phyloP scores from a whole-genome alignment of 2,888 invertebrate genomes.

The Acanthosoma haemorrhoidale region DNA sequence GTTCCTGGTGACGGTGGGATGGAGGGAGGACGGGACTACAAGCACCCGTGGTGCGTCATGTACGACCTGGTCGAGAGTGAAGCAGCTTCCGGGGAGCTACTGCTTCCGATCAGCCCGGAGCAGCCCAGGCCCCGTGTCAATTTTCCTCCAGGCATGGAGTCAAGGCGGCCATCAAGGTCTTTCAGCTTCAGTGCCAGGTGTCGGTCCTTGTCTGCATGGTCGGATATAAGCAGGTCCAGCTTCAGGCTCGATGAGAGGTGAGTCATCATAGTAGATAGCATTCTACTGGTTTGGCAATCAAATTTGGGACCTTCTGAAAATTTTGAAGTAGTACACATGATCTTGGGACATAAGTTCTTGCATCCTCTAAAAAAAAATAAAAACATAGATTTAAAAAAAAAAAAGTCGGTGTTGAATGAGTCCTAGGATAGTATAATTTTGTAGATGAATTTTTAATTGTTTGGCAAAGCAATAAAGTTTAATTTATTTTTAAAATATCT shows the following conservation, averaged over 20 bases:
- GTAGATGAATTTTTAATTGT: too few species aligned
- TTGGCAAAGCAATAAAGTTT: too few species aligned
- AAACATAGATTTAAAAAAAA: too few species aligned
- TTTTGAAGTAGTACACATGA: too few species aligned
- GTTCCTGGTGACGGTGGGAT: not conserved
- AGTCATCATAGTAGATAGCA: too few species aligned
- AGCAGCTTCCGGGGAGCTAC: conserved; percentile 40
- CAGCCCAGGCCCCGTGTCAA: conserved; percentile 35
- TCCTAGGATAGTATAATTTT: too few species aligned
- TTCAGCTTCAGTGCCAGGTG: conserved; percentile 50
- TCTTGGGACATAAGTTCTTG: too few species aligned
- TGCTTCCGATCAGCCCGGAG: conserved; percentile 37
- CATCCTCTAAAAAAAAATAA: too few species aligned
- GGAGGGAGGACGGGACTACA: conserved; percentile 34
- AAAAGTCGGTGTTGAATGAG: too few species aligned
- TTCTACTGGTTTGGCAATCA: too few species aligned
- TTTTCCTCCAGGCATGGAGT: conserved; percentile 41
- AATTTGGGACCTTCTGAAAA: too few species aligned
- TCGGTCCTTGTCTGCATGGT: conserved; percentile 81
- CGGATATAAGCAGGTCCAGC: conserved; percentile 77
- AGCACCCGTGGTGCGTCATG: conserved; percentile 40
- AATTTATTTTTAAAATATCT: too few species aligned
- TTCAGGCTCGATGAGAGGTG: conserved; percentile 75
- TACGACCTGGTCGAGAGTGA: conserved; percentile 42
- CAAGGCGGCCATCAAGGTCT: conserved; percentile 48